These are phyloP conservation scores for Chaetodon trifasciatus DNA, from an alignment of 2,797 vertebrate genomes.

Conservation along the genomic window DNA sequence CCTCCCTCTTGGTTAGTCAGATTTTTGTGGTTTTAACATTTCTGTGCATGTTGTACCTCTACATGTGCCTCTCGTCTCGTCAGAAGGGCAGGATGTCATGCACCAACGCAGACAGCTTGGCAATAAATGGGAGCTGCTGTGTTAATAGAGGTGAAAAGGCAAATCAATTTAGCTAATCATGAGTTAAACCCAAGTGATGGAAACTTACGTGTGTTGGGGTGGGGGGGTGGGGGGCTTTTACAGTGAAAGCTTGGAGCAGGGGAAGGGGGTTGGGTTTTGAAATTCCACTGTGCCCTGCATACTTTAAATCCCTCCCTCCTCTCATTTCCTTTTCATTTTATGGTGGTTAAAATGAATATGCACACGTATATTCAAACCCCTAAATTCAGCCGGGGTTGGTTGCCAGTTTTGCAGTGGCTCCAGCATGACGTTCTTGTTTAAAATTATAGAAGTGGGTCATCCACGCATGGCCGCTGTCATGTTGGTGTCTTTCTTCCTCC, in stretches of 20 bases:
- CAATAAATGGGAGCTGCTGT: constrained; percentile 29
- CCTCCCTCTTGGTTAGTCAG: background rate
- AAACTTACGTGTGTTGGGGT: constrained; percentile 50
- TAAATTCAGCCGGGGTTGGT: constrained; percentile 9
- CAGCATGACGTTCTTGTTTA: constrained; percentile 7
- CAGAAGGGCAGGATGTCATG: constrained; percentile 8
- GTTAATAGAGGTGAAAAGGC: constrained; percentile 58
- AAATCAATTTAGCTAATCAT: constrained; percentile 67
- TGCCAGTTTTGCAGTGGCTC: constrained; percentile 19
- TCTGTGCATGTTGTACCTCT: constrained; percentile 12
- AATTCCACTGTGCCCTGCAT: constrained; percentile 79
- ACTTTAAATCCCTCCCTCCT: constrained; percentile 72
- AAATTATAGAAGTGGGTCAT: constrained; percentile 26
- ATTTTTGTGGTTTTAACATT: constrained; percentile 26
- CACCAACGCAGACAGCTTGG: background rate
- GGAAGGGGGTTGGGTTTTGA: constrained; percentile 62
- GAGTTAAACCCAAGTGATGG: constrained; percentile 72
- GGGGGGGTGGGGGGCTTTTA: constrained; percentile 52
- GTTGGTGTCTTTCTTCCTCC: constrained; percentile 1
- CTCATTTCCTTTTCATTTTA: constrained; percentile 69
- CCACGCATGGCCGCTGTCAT: constrained; percentile 17
- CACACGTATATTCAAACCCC: constrained; percentile 31
- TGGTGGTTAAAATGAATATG: constrained; percentile 67
- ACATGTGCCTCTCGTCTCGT: background rate
- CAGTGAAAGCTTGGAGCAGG: constrained; percentile 57